These are phyloP conservation scores for Drosophila gunungcola DNA, from an alignment of 1,140 invertebrate species.

Conservation along the genomic window DNA sequence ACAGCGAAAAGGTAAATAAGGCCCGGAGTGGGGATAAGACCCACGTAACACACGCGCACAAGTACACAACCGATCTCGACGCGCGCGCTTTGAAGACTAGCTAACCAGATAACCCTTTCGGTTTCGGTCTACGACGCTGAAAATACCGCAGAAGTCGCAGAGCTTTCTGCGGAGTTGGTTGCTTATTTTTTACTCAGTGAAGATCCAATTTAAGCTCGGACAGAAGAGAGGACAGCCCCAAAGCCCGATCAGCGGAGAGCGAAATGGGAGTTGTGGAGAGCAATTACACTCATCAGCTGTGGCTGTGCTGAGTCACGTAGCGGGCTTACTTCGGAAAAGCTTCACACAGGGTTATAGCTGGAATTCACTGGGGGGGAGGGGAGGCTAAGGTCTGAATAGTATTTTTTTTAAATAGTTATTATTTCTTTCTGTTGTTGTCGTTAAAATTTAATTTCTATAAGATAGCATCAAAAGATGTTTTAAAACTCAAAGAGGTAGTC, in stretches of 20 bases:
- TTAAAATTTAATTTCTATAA: too few species aligned
- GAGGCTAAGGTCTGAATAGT: too few species aligned
- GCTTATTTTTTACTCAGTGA: constrained; percentile 1
- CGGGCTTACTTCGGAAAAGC: too few species aligned
- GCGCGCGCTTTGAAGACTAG: constrained; percentile 65
- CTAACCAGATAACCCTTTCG: constrained; percentile 1
- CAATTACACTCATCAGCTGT: constrained; percentile 16
- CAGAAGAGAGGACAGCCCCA: constrained; percentile 6
- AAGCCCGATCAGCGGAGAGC: neutral
- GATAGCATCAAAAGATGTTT: too few species aligned
- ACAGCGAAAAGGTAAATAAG: constrained; percentile 50
- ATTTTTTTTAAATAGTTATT: too few species aligned
- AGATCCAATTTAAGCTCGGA: constrained; percentile 42
- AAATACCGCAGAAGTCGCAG: constrained; percentile 12
- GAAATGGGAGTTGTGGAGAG: neutral
- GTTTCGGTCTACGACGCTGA: constrained; percentile 1
- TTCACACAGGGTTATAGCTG: too few species aligned
- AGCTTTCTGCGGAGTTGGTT: constrained; percentile 56
- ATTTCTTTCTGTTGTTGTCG: too few species aligned
- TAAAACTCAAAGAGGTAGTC: too few species aligned
- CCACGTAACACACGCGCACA: constrained; percentile 12
- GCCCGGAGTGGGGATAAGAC: constrained; percentile 16
- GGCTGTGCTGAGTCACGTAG: constrained; percentile 52
- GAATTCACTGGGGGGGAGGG: too few species aligned
- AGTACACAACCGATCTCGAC: constrained; percentile 64